Evolutionary conservation across 2,113 vertebrate genomes (phyloP), one percentile per base, ranked within the genome.

Genomic region (Poecile atricapillus): DNA sequence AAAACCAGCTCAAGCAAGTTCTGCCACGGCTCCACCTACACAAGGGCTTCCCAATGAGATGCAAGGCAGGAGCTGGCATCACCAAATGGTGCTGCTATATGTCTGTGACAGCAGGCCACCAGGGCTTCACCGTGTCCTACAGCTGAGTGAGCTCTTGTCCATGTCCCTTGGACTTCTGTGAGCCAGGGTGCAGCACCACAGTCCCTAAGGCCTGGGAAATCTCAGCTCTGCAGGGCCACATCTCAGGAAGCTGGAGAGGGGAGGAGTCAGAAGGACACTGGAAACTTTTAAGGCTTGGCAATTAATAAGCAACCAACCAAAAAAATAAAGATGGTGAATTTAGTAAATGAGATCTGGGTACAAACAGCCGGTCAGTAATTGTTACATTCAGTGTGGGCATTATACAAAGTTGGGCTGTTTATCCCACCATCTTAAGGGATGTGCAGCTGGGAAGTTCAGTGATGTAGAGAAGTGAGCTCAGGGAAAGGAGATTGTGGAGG

Each of bases 1-100:
- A 90, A 90, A 83, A 84, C 63, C 74, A 84, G 65, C 30, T 83
- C 50, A 56, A 83, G 47, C 87, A 71, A 74, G 93, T 92, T 95
- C 60, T 85, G 67, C 65, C 39, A 14, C 0, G 2, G 44, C 93
- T 87, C 95, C 95, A 58, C 94, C 94, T 88, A 43, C 91, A 13
- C 46, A 37, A 87, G 88, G 87, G 63, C 27, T 83, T 74, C 55
- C 93, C 84, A 92, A 83, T 87, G 87, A 94, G 87, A 70, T 6
- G 46, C 8, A 31, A 89, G 75, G 49, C 44, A 70, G 85, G 47
- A 60, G 31, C 37, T 37, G 70, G 59, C 73, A 89, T 87, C 76
- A 62, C 44, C 17, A 15, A 74, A 43, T 0, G 0, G 27, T 12
- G 73, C 62, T 93, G 80, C 60, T 60, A 9, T n/a, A 73, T 64